Base-by-base conservation (phyloP, 2,888 invertebrate genomes). In the Euplexia lucipara region DNA sequence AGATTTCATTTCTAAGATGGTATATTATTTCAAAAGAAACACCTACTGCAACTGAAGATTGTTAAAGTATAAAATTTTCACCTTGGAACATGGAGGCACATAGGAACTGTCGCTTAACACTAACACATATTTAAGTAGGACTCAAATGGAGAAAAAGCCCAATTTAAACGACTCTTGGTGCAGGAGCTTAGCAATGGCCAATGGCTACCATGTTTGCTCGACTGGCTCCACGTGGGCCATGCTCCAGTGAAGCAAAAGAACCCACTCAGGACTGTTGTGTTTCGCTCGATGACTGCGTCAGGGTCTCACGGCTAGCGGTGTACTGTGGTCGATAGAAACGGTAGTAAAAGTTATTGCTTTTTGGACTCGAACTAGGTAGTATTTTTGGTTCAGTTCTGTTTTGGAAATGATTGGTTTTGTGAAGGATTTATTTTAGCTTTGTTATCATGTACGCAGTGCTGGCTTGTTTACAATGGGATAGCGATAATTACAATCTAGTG, bases 211-310 rank as follows among this genome's bases (percentile, higher is more conserved):
- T 49, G n/a, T 41, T 42, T 75, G 78, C 65, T 70, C 72, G 26
- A 53, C 34, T 78, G 75, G 63, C 22, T 59, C 79, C 86, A 86
- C 89, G 85, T 87, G 87, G 84, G 45, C 35, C 86, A 86, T 86
- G 89, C 83, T 88, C 77, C 86, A 88, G 73, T 89, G 88, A 82
- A 86, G 86, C 88, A 73, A 42, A 30, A 41, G 30, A 39, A 39
- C 30, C 53, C 70, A 67, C 62, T 61, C 70, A 71, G 78, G 66
- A 71, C 64, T 70, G 72, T 73, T 79, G 64, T 78, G 81, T 76
- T 82, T 81, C 79, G 82, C 83, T 61, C 81, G 44, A 35, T 82
- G 82, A 69, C 77, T 83, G 77, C 83, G 59, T 63, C 57, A 70
- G 75, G 64, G 53, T 56, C 54, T 67, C 44, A 39, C 62, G 35